Conservation (phyloP, 2,113 vertebrate genomes). For the Festucalex cinctus region DNA sequence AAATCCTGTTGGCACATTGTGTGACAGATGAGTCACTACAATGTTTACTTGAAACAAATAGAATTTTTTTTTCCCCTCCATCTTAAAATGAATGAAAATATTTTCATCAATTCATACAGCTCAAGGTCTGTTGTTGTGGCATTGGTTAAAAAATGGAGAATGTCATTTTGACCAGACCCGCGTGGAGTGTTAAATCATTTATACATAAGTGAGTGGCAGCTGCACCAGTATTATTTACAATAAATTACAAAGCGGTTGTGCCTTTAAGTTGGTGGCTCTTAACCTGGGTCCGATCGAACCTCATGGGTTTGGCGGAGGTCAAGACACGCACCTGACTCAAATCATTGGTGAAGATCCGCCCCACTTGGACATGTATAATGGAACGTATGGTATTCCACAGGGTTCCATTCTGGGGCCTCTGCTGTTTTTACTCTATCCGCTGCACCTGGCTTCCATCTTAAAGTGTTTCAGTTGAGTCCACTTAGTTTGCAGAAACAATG, state of each 20-base stretch:
- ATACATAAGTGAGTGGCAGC: constrained; percentile 45
- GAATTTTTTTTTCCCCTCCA: neutral
- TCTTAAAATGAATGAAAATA: too few species aligned
- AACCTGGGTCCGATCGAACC: neutral
- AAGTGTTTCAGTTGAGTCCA: too few species aligned
- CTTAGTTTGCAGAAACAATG: too few species aligned
- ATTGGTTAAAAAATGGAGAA: neutral
- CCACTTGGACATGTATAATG: too few species aligned
- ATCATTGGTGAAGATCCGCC: too few species aligned
- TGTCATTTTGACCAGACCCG: constrained; percentile 18
- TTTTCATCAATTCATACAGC: neutral
- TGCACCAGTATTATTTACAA: constrained; percentile 8
- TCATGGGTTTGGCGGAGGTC: too few species aligned
- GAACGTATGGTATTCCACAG: too few species aligned
- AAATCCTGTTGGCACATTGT: neutral
- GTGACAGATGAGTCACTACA: neutral
- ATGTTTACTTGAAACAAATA: neutral
- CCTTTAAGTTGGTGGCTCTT: neutral
- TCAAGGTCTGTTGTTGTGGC: neutral
- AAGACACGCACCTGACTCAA: too few species aligned
- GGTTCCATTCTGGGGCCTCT: too few species aligned
- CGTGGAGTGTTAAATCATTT: constrained; percentile 62
- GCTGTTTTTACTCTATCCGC: too few species aligned
- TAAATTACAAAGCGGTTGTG: too few species aligned
- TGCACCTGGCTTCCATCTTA: too few species aligned